Conservation (phyloP, 2,888 invertebrate species). For the Pyralis farinalis region DNA sequence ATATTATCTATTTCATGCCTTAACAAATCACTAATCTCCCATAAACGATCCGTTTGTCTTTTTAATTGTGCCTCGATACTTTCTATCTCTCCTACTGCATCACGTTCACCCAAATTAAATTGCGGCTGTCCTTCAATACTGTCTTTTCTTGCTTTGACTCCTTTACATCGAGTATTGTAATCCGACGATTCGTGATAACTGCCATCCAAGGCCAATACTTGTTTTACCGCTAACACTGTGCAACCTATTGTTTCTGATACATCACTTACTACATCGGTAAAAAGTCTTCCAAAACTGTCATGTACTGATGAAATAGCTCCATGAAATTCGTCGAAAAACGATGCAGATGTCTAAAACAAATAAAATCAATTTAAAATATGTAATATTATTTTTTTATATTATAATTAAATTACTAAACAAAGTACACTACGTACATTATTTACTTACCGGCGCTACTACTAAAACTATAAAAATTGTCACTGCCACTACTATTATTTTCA, state of each 20-base stretch:
- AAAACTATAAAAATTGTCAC: conserved; percentile 1
- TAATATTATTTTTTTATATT: too few relatives aligned
- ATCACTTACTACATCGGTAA: conserved; percentile 55
- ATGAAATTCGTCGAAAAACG: conserved; percentile 47
- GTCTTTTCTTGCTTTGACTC: conserved; percentile 12
- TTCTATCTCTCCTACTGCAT: conserved; percentile 25
- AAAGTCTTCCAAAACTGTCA: conserved; percentile 49
- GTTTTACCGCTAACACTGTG: conserved; percentile 55
- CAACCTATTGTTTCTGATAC: conserved; percentile 59
- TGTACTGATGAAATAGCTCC: conserved; percentile 45
- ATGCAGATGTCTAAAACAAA: conserved; percentile 52
- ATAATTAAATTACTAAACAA: too few relatives aligned
- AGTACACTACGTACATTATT: not conserved
- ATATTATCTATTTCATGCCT: conserved; percentile 45
- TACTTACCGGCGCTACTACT: not conserved
- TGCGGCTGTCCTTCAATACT: conserved; percentile 26
- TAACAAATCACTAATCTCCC: conserved; percentile 39
- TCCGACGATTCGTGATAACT: conserved; percentile 24
- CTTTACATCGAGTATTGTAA: conserved; percentile 28
- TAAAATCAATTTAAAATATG: not conserved
- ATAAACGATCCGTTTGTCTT: conserved; percentile 40
- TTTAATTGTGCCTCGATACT: conserved; percentile 32
- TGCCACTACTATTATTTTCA: conserved; percentile 29
- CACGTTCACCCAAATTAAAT: conserved; percentile 26
- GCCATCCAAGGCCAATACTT: conserved; percentile 37